A percentile compares a stretch with the other conserved stretches of the same genome.
phyloP scores from a whole-genome alignment of 1,140 invertebrate species.

The Lepidurus packardi region DNA sequence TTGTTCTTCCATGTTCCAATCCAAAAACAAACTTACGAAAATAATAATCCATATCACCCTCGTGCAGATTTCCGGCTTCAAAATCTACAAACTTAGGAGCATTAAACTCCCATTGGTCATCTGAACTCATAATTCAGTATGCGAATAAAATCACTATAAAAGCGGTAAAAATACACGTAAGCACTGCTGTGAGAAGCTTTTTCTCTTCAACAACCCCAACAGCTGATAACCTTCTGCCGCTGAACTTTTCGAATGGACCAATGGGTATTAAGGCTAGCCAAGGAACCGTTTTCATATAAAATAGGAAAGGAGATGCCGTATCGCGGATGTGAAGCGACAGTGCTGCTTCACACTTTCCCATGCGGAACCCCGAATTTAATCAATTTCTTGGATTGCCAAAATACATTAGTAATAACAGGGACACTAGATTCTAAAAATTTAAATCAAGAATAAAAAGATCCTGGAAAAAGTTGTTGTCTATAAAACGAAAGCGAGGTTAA shows the following conservation, averaged over 20 bases:
- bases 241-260: background rate
- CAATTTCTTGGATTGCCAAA: too few relatives aligned
- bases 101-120: background rate
- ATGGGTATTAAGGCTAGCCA: background rate
- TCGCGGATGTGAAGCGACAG: too few relatives aligned
- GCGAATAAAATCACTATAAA: background rate
- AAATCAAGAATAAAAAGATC: too few relatives aligned
- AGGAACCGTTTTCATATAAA: background rate
- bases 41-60: background rate
- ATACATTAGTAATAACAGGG: too few relatives aligned
- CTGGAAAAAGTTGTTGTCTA: too few relatives aligned
- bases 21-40: background rate
- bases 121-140: background rate
- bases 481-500: too few relatives aligned
- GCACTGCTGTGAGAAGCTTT: background rate
- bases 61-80: background rate
- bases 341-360: too few relatives aligned
- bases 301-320: too few relatives aligned
- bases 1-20: background rate
- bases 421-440: too few relatives aligned
- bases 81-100: conserved; percentile 1
- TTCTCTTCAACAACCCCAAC: background rate
- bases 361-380: too few relatives aligned
- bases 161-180: background rate
- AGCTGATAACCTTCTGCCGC: background rate